Evolutionary conservation across 1,140 invertebrate species (phyloP).

Genomic region (Listronotus oregonensis): DNA sequence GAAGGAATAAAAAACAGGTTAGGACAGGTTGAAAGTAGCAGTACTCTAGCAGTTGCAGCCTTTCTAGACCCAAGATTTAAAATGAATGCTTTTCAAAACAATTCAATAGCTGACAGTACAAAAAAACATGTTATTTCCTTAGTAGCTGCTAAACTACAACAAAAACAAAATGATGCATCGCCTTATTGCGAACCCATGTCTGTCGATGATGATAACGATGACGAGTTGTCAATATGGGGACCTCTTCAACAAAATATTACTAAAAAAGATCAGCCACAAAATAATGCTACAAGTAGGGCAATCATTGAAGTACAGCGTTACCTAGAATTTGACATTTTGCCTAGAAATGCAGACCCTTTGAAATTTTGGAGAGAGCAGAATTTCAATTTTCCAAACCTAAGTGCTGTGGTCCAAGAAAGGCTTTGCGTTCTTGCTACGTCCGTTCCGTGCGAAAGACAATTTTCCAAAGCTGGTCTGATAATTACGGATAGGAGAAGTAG

Average conservation of each 20-base stretch:
- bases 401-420: neutral
- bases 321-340: neutral
- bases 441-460: constrained; percentile 5
- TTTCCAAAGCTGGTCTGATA: constrained; percentile 9
- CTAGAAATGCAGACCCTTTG: constrained; percentile 6
- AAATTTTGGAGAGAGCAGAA: constrained; percentile 5
- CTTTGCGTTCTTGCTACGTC: neutral
- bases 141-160: neutral
- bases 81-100: neutral
- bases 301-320: neutral
- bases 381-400: constrained; percentile 3
- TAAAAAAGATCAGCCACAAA: neutral
- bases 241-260: neutral
- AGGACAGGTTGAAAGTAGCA: neutral
- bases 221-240: neutral
- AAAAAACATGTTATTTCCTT: neutral
- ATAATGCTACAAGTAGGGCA: neutral
- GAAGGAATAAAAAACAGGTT: too few species aligned
- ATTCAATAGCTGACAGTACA: neutral
- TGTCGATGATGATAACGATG: neutral
- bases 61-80: neutral
- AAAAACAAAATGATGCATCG: neutral
- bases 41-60: neutral
- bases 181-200: neutral
- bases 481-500: neutral